Evolutionary conservation across 2,888 invertebrate species (phyloP).

Genomic region (Junonia oenone): DNA sequence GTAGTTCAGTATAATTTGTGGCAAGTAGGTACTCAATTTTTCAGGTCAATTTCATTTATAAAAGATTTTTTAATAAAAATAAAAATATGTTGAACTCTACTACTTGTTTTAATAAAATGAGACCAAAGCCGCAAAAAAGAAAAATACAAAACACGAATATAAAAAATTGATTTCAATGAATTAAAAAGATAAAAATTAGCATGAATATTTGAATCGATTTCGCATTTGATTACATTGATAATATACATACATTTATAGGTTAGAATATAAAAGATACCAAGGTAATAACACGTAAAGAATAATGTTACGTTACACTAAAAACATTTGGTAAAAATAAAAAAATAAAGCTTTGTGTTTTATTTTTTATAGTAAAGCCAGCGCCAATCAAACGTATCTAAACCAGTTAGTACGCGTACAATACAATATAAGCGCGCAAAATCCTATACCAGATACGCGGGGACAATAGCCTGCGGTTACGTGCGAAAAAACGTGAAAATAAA

Average conservation of each 20-base stretch:
- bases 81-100: too few species aligned
- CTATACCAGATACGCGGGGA: conserved; percentile 26
- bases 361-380: conserved; percentile 22
- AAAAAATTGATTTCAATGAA: too few species aligned
- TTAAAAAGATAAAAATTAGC: too few species aligned
- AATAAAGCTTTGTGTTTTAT: too few species aligned
- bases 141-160: too few species aligned
- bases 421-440: conserved; percentile 28
- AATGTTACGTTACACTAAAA: background rate
- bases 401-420: conserved; percentile 27
- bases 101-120: too few species aligned
- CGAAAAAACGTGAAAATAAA: conserved; percentile 21
- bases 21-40: too few species aligned
- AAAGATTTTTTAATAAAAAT: too few species aligned
- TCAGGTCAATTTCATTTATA: too few species aligned
- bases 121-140: too few species aligned
- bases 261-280: background rate
- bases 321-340: conserved; percentile 10
- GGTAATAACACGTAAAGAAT: background rate
- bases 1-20: background rate
- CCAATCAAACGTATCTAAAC: conserved; percentile 30
- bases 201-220: too few species aligned
- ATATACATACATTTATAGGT: background rate
- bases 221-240: background rate
- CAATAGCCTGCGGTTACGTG: conserved; percentile 29